phyloP scores from a whole-genome alignment of 1,140 invertebrate genomes.

The Leptinotarsa texana region DNA sequence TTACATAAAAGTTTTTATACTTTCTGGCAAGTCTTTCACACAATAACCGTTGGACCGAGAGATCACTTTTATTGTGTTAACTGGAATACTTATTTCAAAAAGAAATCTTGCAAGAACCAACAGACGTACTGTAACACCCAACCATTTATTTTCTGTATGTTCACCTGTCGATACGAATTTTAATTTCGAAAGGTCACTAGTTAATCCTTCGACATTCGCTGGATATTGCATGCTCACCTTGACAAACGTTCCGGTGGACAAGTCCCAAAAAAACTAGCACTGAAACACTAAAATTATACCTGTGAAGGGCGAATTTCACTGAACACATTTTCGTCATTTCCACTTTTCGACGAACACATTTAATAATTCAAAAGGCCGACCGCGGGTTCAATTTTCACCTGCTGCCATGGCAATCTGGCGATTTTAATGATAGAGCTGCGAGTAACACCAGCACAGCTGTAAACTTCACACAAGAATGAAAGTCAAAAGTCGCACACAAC shows the following conservation, averaged over 20 bases:
- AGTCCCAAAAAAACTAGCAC: constrained; percentile 17
- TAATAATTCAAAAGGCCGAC: not conserved
- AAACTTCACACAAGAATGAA: not conserved
- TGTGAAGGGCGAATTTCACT: constrained; percentile 6
- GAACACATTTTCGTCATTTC: constrained; percentile 15
- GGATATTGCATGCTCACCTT: constrained; percentile 17
- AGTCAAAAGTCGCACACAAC: constrained; percentile 1
- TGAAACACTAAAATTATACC: constrained; percentile 4
- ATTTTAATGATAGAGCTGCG: constrained; percentile 3
- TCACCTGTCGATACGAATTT: not conserved
- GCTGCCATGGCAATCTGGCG: not conserved
- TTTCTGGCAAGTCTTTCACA: no score
- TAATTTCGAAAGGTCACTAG: not conserved
- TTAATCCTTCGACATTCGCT: not conserved
- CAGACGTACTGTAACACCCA: not conserved
- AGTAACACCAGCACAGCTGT: not conserved
- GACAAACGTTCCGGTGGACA: not conserved
- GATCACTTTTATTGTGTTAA: no score
- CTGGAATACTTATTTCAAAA: no score
- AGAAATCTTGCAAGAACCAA: no score
- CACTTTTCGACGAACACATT: constrained; percentile 11
- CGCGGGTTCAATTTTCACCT: not conserved
- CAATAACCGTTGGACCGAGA: no score
- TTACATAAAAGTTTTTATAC: no score
- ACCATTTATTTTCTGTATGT: not conserved